Evolutionary conservation across 2,888 invertebrate genomes (phyloP), one percentile per base, ranked within the genome.

Genomic region (Cerceris ruficornis): DNA sequence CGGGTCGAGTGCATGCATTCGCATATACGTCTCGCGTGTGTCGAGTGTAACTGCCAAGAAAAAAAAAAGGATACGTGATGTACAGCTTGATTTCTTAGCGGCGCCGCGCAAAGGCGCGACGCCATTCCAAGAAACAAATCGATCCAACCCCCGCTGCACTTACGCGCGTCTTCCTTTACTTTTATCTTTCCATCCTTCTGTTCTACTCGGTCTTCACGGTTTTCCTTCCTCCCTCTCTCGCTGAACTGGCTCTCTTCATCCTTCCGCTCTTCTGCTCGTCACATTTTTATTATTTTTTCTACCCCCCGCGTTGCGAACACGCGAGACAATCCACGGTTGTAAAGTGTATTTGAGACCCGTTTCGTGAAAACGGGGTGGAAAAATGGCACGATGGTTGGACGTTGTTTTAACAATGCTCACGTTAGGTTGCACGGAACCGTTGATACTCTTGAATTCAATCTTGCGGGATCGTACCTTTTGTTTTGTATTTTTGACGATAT

Each of bases 1-100:
- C 28, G 28, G 52, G 49, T 62, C 13, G 11, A 43, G 28, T 15
- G 15, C 17, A 61, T 61, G 15, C 17, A 43, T 43, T 46, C 52
- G 50, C 42, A 41, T 39, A 62, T 52, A 60, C 55, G 13, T 17
- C 42, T 41, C 69, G 49, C 61, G 54, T 68, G 70, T 77, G 58
- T 41, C 17, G 17, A 6, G 68, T 65, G 80, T 69, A 68, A 77
- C 62, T 70, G 78, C 69, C 69, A 64, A 71, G 11, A 65, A 55
- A 43, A 49, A 42, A 62, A 50, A 43, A 43, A n/a, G 55, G 66
- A 57, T 7, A 62, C 59, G 69, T 75, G 79, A 81, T 55, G 70
- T 64, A 72, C 69, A 68, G 81, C 65, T 77, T 83, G 86, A 81
- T 86, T 85, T 84, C 83, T 84, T 83, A 83, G 78, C 85, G 76